phyloP scores from a whole-genome alignment of 2,113 vertebrate genomes.

The Syngnathus typhle region DNA sequence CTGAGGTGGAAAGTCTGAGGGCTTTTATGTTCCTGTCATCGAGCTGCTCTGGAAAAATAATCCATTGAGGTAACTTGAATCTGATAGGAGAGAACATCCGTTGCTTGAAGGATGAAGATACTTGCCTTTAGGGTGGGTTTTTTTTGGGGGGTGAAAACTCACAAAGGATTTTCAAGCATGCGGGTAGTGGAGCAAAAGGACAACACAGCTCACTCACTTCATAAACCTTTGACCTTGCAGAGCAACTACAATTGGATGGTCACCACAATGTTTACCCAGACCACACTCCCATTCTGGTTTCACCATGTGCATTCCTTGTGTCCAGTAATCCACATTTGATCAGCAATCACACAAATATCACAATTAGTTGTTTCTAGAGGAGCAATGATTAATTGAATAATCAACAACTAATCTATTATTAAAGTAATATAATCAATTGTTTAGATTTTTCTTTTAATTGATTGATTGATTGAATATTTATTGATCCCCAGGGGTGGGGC shows the following conservation, averaged over 20 bases:
- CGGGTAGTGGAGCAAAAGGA: not conserved
- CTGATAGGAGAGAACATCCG: conserved; percentile 3
- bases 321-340: conserved; percentile 40
- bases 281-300: conserved; percentile 14
- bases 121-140: conserved; percentile 1
- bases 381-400: too few relatives aligned
- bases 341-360: conserved; percentile 12
- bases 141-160: not conserved
- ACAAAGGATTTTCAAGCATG: not conserved
- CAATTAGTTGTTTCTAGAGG: too few relatives aligned
- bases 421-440: too few relatives aligned
- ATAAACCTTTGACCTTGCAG: conserved; percentile 14
- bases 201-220: conserved; percentile 6
- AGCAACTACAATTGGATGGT: conserved; percentile 11
- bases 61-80: conserved; percentile 10
- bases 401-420: too few relatives aligned
- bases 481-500: too few relatives aligned
- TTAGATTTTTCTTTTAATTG: too few relatives aligned
- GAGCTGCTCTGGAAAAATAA: conserved; percentile 6
- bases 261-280: conserved; percentile 38
- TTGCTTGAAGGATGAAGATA: conserved; percentile 5
- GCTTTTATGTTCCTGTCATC: not conserved
- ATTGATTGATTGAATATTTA: too few relatives aligned
- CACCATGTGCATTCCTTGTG: conserved; percentile 39
- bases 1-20: conserved; percentile 1